Conservation (phyloP, 1,140 invertebrate genomes). For the Mamestra configurata region DNA sequence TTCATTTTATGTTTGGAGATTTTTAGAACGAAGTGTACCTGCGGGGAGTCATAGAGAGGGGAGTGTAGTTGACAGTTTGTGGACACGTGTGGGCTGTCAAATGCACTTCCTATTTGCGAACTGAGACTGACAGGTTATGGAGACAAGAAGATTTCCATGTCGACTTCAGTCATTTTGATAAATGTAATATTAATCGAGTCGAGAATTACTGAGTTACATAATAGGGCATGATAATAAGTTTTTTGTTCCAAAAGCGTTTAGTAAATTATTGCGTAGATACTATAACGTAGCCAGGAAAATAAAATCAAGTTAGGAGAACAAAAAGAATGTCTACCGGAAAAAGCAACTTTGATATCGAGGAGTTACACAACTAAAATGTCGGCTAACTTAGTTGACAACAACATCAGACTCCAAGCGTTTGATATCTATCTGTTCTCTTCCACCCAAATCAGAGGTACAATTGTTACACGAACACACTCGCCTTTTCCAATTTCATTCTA, state of each 20-base stretch:
- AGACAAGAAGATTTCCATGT: too few species aligned
- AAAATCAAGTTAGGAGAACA: neutral
- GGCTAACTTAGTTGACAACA: neutral
- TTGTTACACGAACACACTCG: neutral
- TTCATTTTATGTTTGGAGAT: constrained; percentile 18
- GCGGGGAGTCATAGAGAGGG: neutral
- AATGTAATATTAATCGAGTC: too few species aligned
- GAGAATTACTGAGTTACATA: too few species aligned
- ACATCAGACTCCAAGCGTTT: neutral
- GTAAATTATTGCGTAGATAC: too few species aligned
- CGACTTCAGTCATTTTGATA: too few species aligned
- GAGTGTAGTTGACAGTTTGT: constrained; percentile 13
- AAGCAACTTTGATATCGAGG: neutral
- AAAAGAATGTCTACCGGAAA: neutral
- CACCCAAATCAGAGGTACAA: neutral
- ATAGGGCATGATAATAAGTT: too few species aligned
- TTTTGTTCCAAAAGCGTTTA: too few species aligned
- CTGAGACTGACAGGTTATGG: neutral
- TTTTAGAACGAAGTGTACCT: constrained; percentile 7
- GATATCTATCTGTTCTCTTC: constrained; percentile 2
- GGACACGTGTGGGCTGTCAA: constrained; percentile 12
- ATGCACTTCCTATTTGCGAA: neutral
- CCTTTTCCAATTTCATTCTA: neutral
- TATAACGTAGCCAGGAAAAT: neutral
- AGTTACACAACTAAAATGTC: neutral